Evolutionary conservation across 2,888 invertebrate species (phyloP), one percentile per base, ranked within the genome.

Genomic region (Pseudococcus viburni): DNA sequence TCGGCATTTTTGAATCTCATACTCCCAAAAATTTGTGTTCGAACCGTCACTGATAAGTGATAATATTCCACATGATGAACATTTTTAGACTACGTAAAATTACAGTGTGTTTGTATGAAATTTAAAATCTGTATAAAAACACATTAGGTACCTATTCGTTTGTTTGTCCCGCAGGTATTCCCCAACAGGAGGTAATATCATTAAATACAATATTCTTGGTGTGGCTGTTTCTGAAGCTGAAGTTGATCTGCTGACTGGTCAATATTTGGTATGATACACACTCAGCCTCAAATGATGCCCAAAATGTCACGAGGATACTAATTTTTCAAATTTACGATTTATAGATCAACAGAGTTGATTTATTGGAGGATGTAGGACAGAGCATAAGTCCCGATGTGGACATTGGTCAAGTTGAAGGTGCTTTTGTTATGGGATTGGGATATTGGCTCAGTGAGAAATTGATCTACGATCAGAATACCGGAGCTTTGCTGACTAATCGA

Each of bases 331-430:
- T 64, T 84, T 17, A 59, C 73, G 17, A 39, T 80, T 87, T 90
- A 42, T 90, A 94, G 94, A 95, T 98, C 0, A 92, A 97, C 55
- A 94, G 96, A 91, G 96, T 96, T 0, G 98, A 99, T 91, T 98
- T 99, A 90, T 98, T 99, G 0, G 98, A 99, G 98, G 99, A 99
- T 92, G 93, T 99, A 90, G 98, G 98, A 0, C 95, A 96, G 90
- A 98, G 98, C 92, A 92, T 99, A 88, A 99, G 99, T 92, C 99
- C 99, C 5, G 98, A 98, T 0, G 97, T 99, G 90, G 99, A 99
- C 91, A 96, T 99, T 90, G 99, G 98, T 0, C 99, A 99, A 93
- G 95, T 99, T 19, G 99, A 99, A 92, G 99, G 99, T 3, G 99
- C 94, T 0, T 99, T 98, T 91, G 94, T 97, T 91, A 98, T 98